Conservation (phyloP, 2,113 vertebrate genomes). For the Chamaetylas fuelleborni region DNA sequence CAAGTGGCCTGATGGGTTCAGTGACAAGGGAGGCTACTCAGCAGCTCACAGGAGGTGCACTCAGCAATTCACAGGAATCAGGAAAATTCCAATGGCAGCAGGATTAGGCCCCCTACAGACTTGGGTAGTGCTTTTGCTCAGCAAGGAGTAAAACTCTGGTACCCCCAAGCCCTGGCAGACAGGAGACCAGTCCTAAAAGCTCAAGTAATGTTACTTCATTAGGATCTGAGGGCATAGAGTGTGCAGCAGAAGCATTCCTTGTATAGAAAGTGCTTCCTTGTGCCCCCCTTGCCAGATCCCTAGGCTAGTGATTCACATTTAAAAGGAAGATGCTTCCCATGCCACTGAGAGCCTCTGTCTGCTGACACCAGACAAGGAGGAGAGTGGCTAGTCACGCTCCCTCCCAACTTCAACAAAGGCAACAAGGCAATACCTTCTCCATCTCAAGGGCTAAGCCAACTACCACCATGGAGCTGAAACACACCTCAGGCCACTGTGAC, state of each 20-base stretch:
- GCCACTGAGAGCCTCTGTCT: not conserved
- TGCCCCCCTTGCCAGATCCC: not conserved
- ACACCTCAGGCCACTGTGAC: not conserved
- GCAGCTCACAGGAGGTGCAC: slow-evolving; percentile 14
- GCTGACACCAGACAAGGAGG: not conserved
- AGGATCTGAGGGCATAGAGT: not conserved
- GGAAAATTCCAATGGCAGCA: slow-evolving; percentile 23
- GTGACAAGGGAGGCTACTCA: not conserved
- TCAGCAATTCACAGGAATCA: slow-evolving; percentile 8
- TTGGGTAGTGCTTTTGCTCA: slow-evolving; percentile 16
- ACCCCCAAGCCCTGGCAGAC: not conserved
- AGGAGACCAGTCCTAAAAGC: slow-evolving; percentile 36
- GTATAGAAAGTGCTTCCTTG: not conserved
- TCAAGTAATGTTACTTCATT: slow-evolving; percentile 59
- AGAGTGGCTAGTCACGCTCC: not conserved
- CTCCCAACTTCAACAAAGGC: not conserved
- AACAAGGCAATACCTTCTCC: not conserved
- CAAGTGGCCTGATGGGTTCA: not conserved
- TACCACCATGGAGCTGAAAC: not conserved
- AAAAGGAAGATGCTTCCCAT: slow-evolving; percentile 38
- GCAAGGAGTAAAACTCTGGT: slow-evolving; percentile 15
- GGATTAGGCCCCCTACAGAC: slow-evolving; percentile 16
- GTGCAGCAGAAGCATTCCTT: not conserved
- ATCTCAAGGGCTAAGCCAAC: not conserved
- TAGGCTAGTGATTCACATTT: slow-evolving; percentile 56